phyloP scores from a whole-genome alignment of 2,797 vertebrate genomes.

The Fistularia tabacaria region DNA sequence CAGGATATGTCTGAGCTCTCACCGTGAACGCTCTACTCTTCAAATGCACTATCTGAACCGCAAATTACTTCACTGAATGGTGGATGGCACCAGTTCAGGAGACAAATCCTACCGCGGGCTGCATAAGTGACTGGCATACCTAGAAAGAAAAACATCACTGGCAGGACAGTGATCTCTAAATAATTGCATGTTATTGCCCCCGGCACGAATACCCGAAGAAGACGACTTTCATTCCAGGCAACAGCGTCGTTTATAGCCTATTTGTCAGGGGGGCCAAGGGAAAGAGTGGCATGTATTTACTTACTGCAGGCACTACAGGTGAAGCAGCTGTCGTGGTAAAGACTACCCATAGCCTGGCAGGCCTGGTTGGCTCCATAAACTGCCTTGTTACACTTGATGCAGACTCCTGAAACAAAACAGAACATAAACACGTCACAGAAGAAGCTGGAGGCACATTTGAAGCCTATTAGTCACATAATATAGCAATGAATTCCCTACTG shows the following conservation, averaged over 20 bases:
- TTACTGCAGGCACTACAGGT: constrained; percentile 96
- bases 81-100: constrained; percentile 6
- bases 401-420: constrained; percentile 78
- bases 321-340: constrained; percentile 94
- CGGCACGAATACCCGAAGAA: constrained; percentile 21
- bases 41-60: background rate
- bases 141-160: constrained; percentile 59
- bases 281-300: constrained; percentile 55
- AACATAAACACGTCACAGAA: background rate
- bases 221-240: constrained; percentile 37
- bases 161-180: constrained; percentile 45
- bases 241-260: constrained; percentile 15
- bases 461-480: background rate
- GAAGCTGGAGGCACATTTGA: constrained; percentile 3
- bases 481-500: background rate
- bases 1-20: too few relatives aligned
- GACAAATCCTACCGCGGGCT: constrained; percentile 29
- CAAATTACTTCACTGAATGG: constrained; percentile 2
- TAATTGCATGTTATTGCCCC: constrained; percentile 39
- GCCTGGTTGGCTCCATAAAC: constrained; percentile 91
- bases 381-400: constrained; percentile 88
- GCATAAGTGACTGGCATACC: constrained; percentile 53
- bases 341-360: constrained; percentile 96
- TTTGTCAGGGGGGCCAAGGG: constrained; percentile 16
- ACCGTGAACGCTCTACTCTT: too few relatives aligned